These are phyloP conservation scores for Acholoe squamosa DNA, from an alignment of 2,888 invertebrate species.

Conservation along the genomic window DNA sequence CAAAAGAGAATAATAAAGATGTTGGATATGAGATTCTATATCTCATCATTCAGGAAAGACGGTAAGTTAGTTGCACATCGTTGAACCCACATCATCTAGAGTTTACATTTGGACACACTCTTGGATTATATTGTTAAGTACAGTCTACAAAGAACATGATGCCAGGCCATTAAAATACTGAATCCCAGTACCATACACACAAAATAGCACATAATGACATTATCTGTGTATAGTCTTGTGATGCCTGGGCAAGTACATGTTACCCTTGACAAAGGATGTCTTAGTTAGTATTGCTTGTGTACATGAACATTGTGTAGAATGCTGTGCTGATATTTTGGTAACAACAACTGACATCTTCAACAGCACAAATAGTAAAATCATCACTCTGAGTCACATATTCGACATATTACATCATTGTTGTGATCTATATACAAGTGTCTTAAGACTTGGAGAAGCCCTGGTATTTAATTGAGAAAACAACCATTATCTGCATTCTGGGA, in stretches of 20 bases:
- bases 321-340: not conserved
- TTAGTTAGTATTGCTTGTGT: constrained; percentile 46
- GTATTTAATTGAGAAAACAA: too few relatives aligned
- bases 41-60: not conserved
- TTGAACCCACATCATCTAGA: not conserved
- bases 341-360: too few relatives aligned
- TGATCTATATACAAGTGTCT: too few relatives aligned
- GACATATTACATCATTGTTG: too few relatives aligned
- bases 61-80: not conserved
- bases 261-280: not conserved
- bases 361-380: too few relatives aligned
- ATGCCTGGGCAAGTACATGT: not conserved
- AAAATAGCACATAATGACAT: constrained; percentile 6
- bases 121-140: not conserved
- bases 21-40: not conserved
- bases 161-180: not conserved
- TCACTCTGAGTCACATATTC: too few relatives aligned
- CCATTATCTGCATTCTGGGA: too few relatives aligned
- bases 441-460: too few relatives aligned
- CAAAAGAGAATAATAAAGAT: not conserved
- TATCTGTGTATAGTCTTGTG: not conserved
- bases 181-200: constrained; percentile 45
- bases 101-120: not conserved
- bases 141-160: not conserved
- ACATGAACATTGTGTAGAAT: constrained; percentile 9